Percentiles rank a stretch among this genome's conserved stretches.
Conservation (phyloP, 2,797 vertebrate species). For the Clamator glandarius region DNA sequence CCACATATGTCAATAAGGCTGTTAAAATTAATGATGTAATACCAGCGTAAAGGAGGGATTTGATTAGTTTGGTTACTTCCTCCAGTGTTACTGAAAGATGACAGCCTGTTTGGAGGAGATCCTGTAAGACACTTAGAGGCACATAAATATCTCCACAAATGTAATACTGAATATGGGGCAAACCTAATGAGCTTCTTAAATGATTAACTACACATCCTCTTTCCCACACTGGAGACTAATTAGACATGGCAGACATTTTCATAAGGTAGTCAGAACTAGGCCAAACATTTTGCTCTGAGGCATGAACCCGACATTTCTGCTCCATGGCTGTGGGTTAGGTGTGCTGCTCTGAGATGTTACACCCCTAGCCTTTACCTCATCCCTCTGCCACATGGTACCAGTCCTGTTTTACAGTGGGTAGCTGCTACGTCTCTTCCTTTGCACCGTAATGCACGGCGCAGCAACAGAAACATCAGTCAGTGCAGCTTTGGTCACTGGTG, state of each 20-base stretch:
- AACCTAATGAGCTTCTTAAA: constrained; percentile 34
- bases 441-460: fast-evolving
- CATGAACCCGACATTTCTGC: not conserved
- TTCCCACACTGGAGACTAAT: constrained; percentile 1
- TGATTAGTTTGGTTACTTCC: constrained; percentile 9
- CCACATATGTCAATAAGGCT: not conserved
- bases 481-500: too few species aligned
- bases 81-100: not conserved
- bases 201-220: not conserved
- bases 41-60: not conserved
- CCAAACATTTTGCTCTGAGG: not conserved
- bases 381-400: fast-evolving
- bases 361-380: not conserved
- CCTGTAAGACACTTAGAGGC: not conserved
- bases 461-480: fast-evolving
- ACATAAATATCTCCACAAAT: not conserved
- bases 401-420: not conserved
- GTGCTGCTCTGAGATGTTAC: not conserved
- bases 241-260: not conserved
- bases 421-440: not conserved
- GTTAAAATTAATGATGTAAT: constrained; percentile 2
- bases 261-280: not conserved
- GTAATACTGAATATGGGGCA: not conserved
- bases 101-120: not conserved
- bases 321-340: not conserved